Evolutionary conservation across 2,113 vertebrate genomes (phyloP).

Genomic region (Sebastes schlegelii): DNA sequence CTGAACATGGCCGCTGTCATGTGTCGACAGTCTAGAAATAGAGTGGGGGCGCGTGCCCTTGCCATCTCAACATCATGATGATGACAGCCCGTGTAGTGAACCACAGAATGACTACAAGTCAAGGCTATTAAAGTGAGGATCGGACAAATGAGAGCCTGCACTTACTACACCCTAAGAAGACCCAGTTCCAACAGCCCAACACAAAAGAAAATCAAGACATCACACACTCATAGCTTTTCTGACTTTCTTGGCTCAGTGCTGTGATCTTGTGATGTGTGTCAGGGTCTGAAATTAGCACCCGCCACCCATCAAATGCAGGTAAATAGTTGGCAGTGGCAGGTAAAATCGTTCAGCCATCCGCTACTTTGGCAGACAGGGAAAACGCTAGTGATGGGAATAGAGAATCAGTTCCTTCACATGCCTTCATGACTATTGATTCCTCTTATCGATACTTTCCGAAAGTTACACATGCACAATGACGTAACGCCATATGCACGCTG

Average conservation of each 20-base stretch:
- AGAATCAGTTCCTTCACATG: too few species aligned
- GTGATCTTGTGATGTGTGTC: constrained; percentile 11
- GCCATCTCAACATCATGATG: constrained; percentile 43
- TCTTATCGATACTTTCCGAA: too few species aligned
- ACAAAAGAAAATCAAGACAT: constrained; percentile 25
- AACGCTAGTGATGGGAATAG: too few species aligned
- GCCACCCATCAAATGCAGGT: too few species aligned
- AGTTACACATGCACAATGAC: too few species aligned
- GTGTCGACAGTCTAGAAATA: constrained; percentile 55
- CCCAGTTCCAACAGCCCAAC: constrained; percentile 8
- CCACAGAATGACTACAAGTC: constrained; percentile 32
- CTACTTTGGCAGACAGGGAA: too few species aligned
- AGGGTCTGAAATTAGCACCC: too few species aligned
- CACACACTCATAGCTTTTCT: neutral
- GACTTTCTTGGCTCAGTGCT: constrained; percentile 2
- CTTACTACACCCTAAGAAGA: constrained; percentile 34
- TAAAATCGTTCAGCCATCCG: too few species aligned
- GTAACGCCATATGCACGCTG: too few species aligned
- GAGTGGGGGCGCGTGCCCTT: constrained; percentile 36
- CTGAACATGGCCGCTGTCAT: constrained; percentile 49
- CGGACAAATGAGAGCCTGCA: constrained; percentile 67
- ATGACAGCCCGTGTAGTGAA: constrained; percentile 54
- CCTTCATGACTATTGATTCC: too few species aligned
- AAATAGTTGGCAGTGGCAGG: too few species aligned
- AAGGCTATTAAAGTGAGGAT: constrained; percentile 42